Percentiles rank a stretch among this genome's conserved stretches.
Evolutionary conservation across 2,797 vertebrate species (phyloP).

Genomic region (Enteromius radiatus): DNA sequence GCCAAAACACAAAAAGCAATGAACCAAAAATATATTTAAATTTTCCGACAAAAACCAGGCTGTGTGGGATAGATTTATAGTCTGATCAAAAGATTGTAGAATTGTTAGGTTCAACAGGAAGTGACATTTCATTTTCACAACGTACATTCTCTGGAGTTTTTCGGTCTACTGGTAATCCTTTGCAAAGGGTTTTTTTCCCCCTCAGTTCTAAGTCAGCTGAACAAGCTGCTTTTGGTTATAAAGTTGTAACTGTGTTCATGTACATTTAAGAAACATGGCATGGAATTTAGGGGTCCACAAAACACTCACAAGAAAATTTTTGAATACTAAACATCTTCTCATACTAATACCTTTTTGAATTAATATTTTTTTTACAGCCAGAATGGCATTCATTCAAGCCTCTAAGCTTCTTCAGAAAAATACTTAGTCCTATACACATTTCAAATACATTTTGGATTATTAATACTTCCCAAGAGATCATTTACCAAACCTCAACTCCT

Average conservation of each 20-base stretch:
- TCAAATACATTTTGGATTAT: background rate
- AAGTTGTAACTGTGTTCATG: background rate
- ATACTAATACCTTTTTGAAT: background rate
- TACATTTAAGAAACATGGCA: background rate
- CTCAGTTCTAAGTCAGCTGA: background rate
- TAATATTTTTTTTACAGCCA: background rate
- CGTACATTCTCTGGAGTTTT: background rate
- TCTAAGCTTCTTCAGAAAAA: background rate
- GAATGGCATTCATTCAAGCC: background rate
- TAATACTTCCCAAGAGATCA: background rate
- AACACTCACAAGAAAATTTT: background rate
- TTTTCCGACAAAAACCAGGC: background rate
- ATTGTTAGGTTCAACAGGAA: background rate
- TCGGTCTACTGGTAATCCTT: background rate
- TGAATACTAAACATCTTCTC: background rate
- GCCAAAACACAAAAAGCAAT: background rate
- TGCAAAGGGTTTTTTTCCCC: background rate
- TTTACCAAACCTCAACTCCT: background rate
- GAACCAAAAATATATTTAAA: background rate
- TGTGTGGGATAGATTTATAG: background rate
- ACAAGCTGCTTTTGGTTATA: background rate
- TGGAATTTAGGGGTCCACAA: background rate
- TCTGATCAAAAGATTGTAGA: background rate
- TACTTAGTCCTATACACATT: background rate
- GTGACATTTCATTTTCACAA: background rate